phyloP scores from a whole-genome alignment of 2,113 vertebrate species.

The Orthonyx spaldingii region DNA sequence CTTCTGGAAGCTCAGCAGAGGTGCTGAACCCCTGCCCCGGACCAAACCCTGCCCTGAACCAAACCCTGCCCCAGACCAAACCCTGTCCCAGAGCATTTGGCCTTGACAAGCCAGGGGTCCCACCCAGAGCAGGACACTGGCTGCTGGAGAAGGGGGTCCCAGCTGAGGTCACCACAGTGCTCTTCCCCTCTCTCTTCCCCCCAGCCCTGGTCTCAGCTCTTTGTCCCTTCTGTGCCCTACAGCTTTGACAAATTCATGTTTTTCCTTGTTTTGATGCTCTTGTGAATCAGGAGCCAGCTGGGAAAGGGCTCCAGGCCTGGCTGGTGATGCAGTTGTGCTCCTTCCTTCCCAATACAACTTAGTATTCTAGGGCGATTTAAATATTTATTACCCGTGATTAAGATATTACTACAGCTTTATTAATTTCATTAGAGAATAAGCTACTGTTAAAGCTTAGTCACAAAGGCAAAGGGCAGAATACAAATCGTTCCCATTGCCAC shows the following conservation, averaged over 20 bases:
- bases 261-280: neutral
- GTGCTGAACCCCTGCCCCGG: neutral
- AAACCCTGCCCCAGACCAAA: neutral
- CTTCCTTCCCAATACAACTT: neutral
- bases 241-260: neutral
- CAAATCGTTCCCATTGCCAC: neutral
- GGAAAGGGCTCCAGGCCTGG: neutral
- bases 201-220: neutral
- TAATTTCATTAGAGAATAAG: constrained; percentile 5
- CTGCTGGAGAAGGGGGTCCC: neutral
- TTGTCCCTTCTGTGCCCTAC: neutral
- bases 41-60: neutral
- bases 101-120: rapidly evolving
- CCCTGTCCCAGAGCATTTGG: neutral
- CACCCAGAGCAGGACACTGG: neutral
- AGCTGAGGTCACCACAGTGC: neutral
- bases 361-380: neutral
- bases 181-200: neutral
- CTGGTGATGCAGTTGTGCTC: neutral
- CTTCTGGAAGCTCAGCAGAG: neutral
- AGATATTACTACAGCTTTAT: neutral
- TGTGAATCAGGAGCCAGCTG: neutral
- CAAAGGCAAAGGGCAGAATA: neutral
- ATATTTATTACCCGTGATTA: neutral
- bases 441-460: neutral